Evolutionary conservation across 2,113 vertebrate genomes (phyloP).

Genomic region (Plotosus lineatus): DNA sequence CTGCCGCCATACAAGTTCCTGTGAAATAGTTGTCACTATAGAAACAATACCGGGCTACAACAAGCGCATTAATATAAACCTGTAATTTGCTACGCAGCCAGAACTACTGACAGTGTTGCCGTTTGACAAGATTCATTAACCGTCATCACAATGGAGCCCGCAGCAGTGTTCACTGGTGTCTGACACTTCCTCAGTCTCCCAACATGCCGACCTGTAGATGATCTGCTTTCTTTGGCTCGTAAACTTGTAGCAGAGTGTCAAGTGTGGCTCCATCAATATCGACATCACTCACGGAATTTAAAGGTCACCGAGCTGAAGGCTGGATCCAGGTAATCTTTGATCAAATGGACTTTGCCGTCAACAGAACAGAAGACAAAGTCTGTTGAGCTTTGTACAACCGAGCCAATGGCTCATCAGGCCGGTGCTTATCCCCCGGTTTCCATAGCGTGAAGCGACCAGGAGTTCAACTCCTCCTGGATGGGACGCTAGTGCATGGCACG

Average conservation of each 20-base stretch:
- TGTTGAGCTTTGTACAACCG: too few species aligned
- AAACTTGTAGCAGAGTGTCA: conserved; percentile 10
- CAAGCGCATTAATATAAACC: background rate
- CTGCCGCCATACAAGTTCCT: background rate
- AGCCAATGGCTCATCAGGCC: too few species aligned
- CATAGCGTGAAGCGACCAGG: too few species aligned
- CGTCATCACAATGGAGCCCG: background rate
- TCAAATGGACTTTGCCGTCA: background rate
- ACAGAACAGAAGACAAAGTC: background rate
- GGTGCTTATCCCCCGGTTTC: too few species aligned
- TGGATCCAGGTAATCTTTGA: conserved; percentile 5
- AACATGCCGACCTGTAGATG: background rate
- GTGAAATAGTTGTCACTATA: background rate
- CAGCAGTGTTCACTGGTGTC: background rate
- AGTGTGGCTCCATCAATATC: background rate
- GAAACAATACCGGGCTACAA: background rate
- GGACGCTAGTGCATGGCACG: too few species aligned
- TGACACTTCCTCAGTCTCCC: background rate
- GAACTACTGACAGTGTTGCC: background rate
- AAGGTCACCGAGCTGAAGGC: conserved; percentile 15
- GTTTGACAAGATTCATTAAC: background rate
- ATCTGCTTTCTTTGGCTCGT: background rate
- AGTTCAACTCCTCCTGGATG: too few species aligned
- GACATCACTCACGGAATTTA: background rate
- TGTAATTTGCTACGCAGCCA: background rate